Conservation (phyloP, 1,140 invertebrate species). For the Himalopsyche phryganea region DNA sequence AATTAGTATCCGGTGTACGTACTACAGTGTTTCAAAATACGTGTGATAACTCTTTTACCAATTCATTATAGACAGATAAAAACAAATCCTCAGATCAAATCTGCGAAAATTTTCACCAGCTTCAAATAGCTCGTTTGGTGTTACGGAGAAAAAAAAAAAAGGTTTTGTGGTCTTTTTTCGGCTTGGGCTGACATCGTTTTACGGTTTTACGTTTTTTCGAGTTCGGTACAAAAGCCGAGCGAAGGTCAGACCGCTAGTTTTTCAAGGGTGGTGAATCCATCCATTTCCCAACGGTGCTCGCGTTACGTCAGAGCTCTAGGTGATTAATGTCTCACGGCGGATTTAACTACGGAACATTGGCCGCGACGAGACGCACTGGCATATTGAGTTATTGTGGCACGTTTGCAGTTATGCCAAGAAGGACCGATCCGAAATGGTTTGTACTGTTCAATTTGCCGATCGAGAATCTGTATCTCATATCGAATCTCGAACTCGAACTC, state of each 20-base stretch:
- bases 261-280: conserved; percentile 5
- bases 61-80: too few species aligned
- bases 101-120: not conserved
- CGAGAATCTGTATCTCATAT: too few species aligned
- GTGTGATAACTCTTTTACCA: too few species aligned
- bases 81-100: not conserved
- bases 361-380: not conserved
- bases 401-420: not conserved
- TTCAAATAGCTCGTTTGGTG: not conserved
- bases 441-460: not conserved
- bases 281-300: conserved; percentile 3
- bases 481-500: too few species aligned
- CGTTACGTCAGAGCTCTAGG: not conserved
- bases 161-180: not conserved
- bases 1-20: too few species aligned
- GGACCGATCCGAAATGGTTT: conserved; percentile 2
- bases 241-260: conserved; percentile 12
- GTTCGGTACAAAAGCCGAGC: not conserved
- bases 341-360: conserved; percentile 14
- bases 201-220: not conserved
- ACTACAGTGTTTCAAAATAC: too few species aligned
- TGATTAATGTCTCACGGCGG: conserved; percentile 19
- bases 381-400: conserved; percentile 4
- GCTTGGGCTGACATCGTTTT: too few species aligned
- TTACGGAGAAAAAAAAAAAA: not conserved